Conservation (phyloP, 2,113 vertebrate genomes). For the Murina feae region DNA sequence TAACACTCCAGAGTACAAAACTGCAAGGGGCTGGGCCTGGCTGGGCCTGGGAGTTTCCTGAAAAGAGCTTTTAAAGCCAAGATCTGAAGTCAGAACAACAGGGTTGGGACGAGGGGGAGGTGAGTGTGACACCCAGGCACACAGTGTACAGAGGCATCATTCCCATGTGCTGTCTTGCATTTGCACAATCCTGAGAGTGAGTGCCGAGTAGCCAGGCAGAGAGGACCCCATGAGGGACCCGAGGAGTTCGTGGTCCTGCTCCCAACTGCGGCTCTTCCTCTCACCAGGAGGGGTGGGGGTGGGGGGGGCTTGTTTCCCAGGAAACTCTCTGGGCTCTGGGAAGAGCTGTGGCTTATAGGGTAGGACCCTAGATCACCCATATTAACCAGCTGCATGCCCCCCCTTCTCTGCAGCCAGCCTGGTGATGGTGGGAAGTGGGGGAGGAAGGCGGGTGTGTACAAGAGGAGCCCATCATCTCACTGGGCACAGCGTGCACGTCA, state of each 20-base stretch:
- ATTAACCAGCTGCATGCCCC: background rate
- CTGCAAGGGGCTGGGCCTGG: background rate
- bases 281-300: background rate
- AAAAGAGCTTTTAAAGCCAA: background rate
- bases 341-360: background rate
- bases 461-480: background rate
- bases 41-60: background rate
- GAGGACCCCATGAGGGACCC: background rate
- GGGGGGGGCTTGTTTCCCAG: background rate
- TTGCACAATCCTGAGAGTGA: fast-evolving
- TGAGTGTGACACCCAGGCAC: background rate
- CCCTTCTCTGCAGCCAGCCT: background rate
- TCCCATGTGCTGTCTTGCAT: background rate
- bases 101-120: background rate
- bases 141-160: background rate
- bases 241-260: background rate
- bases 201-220: background rate
- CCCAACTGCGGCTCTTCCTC: background rate
- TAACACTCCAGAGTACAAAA: background rate
- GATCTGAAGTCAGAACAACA: background rate
- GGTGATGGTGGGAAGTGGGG: background rate
- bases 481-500: background rate
- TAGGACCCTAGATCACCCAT: background rate
- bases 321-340: background rate
- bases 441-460: background rate